Evolutionary conservation across 2,113 vertebrate genomes (phyloP).

Genomic region (Sciurus niger): DNA sequence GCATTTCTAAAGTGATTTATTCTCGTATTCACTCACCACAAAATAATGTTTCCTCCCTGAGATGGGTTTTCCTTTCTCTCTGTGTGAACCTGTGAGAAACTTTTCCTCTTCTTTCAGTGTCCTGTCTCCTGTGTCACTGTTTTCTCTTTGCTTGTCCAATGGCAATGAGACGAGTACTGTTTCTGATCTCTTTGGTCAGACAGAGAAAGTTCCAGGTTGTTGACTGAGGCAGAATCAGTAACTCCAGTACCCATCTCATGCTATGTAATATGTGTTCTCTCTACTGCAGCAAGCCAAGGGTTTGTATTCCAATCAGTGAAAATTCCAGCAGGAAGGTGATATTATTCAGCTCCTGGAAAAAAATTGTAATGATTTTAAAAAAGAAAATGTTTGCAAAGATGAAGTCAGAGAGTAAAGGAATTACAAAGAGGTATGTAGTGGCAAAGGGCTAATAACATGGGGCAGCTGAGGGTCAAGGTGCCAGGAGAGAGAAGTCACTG

Average conservation of each 20-base stretch:
- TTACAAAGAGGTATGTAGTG: background rate
- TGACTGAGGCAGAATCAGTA: background rate
- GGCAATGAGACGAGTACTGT: no score
- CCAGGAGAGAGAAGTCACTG: background rate
- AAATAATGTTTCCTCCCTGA: background rate
- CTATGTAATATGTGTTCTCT: background rate
- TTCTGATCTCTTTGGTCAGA: background rate
- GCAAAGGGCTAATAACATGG: background rate
- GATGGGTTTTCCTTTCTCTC: background rate
- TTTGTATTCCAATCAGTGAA: background rate
- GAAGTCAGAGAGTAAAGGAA: background rate
- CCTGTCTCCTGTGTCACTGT: background rate
- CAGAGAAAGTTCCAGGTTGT: background rate
- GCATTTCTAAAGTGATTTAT: background rate
- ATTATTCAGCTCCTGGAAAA: background rate
- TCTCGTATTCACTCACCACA: background rate
- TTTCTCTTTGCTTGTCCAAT: background rate
- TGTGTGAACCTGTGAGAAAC: background rate
- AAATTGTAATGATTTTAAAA: background rate
- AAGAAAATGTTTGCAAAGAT: slow-evolving; percentile 22
- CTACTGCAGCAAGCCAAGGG: background rate
- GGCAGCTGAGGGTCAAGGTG: no score
- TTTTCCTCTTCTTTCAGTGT: background rate
- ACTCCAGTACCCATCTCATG: rapidly evolving
- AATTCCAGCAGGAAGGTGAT: background rate